Evolutionary conservation across 1,140 invertebrate genomes (phyloP).

Genomic region (Eumaeus atala): DNA sequence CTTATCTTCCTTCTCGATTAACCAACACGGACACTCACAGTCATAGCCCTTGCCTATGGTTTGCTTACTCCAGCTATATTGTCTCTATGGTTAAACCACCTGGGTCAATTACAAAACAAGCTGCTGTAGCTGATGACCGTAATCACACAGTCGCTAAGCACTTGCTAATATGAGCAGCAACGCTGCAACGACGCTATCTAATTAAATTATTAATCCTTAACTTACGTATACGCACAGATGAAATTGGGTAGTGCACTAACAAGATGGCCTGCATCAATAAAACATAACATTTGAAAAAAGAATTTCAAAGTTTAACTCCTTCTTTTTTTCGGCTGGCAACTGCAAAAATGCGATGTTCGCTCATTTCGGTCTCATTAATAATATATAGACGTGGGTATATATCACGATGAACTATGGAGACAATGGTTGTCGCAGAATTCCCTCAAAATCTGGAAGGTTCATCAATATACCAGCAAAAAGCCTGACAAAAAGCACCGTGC

Average conservation of each 20-base stretch:
- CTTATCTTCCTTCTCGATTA: too few species aligned
- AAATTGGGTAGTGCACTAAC: constrained; percentile 3
- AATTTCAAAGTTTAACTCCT: not conserved
- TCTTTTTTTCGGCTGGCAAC: too few species aligned
- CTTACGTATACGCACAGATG: constrained; percentile 8
- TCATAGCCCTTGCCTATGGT: too few species aligned
- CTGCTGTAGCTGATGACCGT: too few species aligned
- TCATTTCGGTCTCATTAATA: constrained; percentile 1
- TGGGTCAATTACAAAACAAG: too few species aligned
- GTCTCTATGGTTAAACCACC: too few species aligned
- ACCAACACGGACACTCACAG: too few species aligned
- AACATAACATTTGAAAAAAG: not conserved
- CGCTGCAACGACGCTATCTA: too few species aligned
- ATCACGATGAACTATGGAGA: constrained; percentile 13
- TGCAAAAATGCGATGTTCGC: not conserved
- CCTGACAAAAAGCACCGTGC: constrained; percentile 49
- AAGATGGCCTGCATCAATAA: not conserved
- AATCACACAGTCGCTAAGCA: too few species aligned
- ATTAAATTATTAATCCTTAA: not conserved
- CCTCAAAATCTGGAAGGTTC: constrained; percentile 58
- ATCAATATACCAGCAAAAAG: constrained; percentile 67
- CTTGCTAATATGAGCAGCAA: too few species aligned
- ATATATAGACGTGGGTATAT: constrained; percentile 5
- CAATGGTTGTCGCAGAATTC: constrained; percentile 37
- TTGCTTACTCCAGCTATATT: too few species aligned